These are phyloP conservation scores for Bruchidius siliquastri DNA, from an alignment of 2,888 invertebrate genomes.

Conservation along the genomic window DNA sequence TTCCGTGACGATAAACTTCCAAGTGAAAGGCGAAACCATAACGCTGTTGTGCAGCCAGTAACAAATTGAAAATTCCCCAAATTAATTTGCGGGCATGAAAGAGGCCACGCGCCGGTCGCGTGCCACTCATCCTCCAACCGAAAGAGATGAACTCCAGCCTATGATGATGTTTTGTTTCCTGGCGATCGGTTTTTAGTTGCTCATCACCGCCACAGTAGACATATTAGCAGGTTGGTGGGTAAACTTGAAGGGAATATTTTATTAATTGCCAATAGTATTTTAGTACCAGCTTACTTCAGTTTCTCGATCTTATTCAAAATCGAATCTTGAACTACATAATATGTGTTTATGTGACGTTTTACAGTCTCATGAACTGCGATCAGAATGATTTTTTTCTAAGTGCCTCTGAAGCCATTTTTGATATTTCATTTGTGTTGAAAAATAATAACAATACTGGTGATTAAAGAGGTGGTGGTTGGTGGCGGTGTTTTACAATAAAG, in stretches of 20 bases:
- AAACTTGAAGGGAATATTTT: neutral
- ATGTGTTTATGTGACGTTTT: too few relatives aligned
- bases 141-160: conserved; percentile 14
- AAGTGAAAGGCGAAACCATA: conserved; percentile 14
- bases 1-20: neutral
- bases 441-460: too few relatives aligned
- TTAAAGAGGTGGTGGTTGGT: too few relatives aligned
- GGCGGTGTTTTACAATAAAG: too few relatives aligned
- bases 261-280: neutral
- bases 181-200: conserved; percentile 17
- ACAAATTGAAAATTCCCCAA: conserved; percentile 27
- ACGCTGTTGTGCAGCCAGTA: conserved; percentile 3
- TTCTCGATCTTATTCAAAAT: too few relatives aligned
- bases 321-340: too few relatives aligned
- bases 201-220: conserved; percentile 12
- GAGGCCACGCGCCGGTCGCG: conserved; percentile 28
- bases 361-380: too few relatives aligned
- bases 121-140: conserved; percentile 22
- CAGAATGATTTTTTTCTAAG: too few relatives aligned
- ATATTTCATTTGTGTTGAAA: too few relatives aligned
- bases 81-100: conserved; percentile 36
- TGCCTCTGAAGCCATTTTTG: too few relatives aligned
- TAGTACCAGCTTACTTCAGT: too few relatives aligned
- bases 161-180: conserved; percentile 23
- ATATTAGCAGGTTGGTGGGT: conserved; percentile 21